Conservation (phyloP, 2,888 invertebrate species). For the Aporophyla nigra region DNA sequence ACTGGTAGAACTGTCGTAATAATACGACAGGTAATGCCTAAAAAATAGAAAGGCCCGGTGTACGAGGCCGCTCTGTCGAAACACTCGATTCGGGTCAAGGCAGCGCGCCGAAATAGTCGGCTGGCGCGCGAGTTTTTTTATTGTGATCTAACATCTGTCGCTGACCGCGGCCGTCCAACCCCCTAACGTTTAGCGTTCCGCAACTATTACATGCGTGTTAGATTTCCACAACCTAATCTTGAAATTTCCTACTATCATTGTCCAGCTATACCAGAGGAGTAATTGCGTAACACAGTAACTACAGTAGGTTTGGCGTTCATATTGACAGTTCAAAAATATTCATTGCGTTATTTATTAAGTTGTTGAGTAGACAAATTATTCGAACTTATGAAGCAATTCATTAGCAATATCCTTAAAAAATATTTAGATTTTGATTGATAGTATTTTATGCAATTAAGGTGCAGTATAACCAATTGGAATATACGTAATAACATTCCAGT, state of each 20-base stretch:
- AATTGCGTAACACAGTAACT: no score
- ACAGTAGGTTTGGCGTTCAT: no score
- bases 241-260: conserved; percentile 1
- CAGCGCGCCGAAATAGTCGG: conserved; percentile 90
- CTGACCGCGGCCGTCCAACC: conserved; percentile 75
- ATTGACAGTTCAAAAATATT: no score
- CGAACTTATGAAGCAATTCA: no score
- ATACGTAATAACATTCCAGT: conserved; percentile 2
- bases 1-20: conserved; percentile 88
- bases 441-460: no score
- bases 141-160: conserved; percentile 91
- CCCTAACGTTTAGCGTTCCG: conserved; percentile 60
- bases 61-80: conserved; percentile 90
- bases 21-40: conserved; percentile 91
- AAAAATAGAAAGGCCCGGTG: conserved; percentile 91
- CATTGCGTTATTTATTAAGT: no score
- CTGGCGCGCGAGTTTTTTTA: conserved; percentile 90
- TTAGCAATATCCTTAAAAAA: no score
- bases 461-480: conserved; percentile 27
- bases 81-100: conserved; percentile 90
- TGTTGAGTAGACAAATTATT: no score
- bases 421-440: no score
- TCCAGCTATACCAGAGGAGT: not conserved
- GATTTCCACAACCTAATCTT: conserved; percentile 10
- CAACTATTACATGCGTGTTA: conserved; percentile 35